A percentile compares a stretch with the other conserved stretches of the same genome.
Evolutionary conservation across 1,140 invertebrate species (phyloP).

Genomic region (Drosophila jambulina): DNA sequence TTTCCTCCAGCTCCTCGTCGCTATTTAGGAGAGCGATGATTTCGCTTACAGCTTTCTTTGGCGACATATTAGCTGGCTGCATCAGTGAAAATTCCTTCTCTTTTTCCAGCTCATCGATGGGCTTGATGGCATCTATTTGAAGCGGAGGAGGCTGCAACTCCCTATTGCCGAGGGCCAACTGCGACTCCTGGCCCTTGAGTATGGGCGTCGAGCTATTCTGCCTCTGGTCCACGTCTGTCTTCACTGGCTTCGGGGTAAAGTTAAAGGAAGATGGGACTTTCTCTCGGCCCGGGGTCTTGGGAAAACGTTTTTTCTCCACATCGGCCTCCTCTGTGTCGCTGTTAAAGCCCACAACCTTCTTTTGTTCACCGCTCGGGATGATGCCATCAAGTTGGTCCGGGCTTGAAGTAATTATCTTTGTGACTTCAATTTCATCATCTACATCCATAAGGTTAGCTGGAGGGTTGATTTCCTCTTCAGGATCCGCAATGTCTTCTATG

Average conservation of each 20-base stretch:
- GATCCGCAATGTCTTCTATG: background rate
- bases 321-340: conserved; percentile 2
- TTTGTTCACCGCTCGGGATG: conserved; percentile 2
- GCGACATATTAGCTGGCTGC: background rate
- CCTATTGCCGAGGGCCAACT: background rate
- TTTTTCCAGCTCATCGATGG: conserved; percentile 25
- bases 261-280: background rate
- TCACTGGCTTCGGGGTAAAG: background rate
- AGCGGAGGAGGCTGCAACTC: conserved; percentile 24
- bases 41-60: conserved; percentile 6
- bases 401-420: background rate
- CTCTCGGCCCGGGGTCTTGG: conserved; percentile 66
- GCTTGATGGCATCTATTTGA: conserved; percentile 53
- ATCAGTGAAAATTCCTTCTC: background rate
- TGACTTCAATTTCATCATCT: background rate
- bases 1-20: conserved; percentile 22
- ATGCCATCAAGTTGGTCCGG: background rate
- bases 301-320: conserved; percentile 46
- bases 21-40: conserved; percentile 9
- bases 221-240: conserved; percentile 30
- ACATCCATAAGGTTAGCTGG: background rate
- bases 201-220: conserved; percentile 66
- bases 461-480: background rate
- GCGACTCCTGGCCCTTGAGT: conserved; percentile 19
- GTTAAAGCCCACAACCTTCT: conserved; percentile 50